Conservation (phyloP, 2,797 vertebrate genomes). For the Thripadectes ignobilis region DNA sequence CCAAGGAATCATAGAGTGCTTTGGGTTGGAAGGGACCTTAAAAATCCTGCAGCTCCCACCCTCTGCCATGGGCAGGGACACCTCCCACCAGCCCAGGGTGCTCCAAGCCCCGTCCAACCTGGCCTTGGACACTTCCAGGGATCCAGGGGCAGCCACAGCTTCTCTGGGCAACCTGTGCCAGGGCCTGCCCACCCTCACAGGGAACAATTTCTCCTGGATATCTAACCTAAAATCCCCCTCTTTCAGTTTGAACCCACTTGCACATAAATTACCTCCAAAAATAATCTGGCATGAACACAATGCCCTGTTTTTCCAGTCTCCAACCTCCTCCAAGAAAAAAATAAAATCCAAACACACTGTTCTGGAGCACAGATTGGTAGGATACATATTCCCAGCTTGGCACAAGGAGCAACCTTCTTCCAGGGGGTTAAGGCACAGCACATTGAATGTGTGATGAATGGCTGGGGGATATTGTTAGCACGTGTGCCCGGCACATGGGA, state of each 20-base stretch:
- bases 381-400: background rate
- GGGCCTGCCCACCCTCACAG: rapidly evolving
- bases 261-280: background rate
- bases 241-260: background rate
- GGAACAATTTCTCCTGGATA: background rate
- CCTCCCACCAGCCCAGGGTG: background rate
- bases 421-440: background rate
- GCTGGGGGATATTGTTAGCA: background rate
- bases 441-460: background rate
- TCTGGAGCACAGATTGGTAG: background rate
- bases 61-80: background rate
- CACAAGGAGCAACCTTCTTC: background rate
- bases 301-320: background rate
- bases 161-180: background rate
- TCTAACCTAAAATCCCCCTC: background rate
- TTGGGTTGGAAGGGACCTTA: background rate
- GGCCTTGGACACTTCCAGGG: background rate
- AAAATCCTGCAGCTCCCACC: rapidly evolving
- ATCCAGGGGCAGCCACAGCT: background rate
- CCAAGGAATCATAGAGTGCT: background rate
- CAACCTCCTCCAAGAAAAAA: background rate
- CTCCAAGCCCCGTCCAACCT: background rate
- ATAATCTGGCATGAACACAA: background rate
- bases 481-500: background rate
- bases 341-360: background rate